These are phyloP conservation scores for Pelobates cultripes DNA, from an alignment of 2,797 vertebrate genomes.

Conservation along the genomic window DNA sequence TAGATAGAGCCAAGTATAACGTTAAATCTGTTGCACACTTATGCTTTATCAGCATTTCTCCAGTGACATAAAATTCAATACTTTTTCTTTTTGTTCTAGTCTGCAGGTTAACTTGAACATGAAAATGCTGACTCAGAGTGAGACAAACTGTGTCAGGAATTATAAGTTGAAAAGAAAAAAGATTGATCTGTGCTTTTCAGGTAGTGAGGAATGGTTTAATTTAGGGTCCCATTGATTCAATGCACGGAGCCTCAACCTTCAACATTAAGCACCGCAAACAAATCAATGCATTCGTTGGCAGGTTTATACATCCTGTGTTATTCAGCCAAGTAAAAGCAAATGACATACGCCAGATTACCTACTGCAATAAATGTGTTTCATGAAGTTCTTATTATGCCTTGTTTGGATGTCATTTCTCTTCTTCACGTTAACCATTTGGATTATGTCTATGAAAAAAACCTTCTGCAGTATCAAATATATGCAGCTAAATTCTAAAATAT, in stretches of 20 bases:
- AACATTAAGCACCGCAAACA: conserved; percentile 15
- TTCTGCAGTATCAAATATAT: too few relatives aligned
- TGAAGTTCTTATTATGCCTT: too few relatives aligned
- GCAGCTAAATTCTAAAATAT: too few relatives aligned
- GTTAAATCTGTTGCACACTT: too few relatives aligned
- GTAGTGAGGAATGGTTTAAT: conserved; percentile 34
- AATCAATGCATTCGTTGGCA: conserved; percentile 37
- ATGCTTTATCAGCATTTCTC: not conserved
- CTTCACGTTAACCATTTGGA: too few relatives aligned
- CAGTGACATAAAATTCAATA: not conserved
- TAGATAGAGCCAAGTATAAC: too few relatives aligned
- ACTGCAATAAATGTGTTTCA: too few relatives aligned
- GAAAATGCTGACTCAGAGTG: not conserved
- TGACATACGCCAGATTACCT: not conserved
- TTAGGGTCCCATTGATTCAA: conserved; percentile 37
- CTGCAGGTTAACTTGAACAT: conserved; percentile 9
- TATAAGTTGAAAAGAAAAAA: conserved; percentile 1
- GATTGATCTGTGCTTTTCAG: conserved; percentile 14
- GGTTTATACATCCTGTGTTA: conserved; percentile 10
- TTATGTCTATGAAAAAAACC: too few relatives aligned
- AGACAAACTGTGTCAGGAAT: not conserved
- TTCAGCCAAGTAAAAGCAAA: not conserved
- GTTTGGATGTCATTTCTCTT: too few relatives aligned
- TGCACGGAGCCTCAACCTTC: conserved; percentile 37
- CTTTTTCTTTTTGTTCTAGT: not conserved